Evolutionary conservation across 2,888 invertebrate species (phyloP).

Genomic region (Pachydiplax longipennis): DNA sequence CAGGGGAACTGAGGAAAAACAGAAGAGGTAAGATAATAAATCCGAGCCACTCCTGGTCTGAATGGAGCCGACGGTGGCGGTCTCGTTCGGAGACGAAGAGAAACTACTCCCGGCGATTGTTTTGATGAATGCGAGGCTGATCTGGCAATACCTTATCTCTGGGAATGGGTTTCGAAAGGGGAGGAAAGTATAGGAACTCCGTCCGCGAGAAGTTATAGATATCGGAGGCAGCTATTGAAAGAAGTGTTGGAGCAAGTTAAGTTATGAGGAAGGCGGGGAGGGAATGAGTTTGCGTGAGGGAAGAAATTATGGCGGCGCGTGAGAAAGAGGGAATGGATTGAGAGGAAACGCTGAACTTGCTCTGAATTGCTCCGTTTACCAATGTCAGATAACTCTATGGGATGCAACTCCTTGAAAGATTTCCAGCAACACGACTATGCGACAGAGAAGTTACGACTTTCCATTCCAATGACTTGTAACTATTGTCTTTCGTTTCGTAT

Average conservation of each 20-base stretch:
- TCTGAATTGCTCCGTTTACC: background rate
- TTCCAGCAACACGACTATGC: too few species aligned
- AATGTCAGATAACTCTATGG: too few species aligned
- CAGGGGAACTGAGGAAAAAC: background rate
- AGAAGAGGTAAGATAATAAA: constrained; percentile 15
- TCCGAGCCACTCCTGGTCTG: background rate
- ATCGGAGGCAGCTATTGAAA: constrained; percentile 35
- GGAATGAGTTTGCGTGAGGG: background rate
- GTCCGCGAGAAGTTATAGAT: constrained; percentile 9
- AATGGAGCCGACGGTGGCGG: constrained; percentile 18
- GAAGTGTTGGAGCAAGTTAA: constrained; percentile 21
- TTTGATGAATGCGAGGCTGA: constrained; percentile 43
- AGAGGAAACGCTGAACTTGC: background rate
- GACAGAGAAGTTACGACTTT: too few species aligned
- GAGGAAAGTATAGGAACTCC: background rate
- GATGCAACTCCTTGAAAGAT: too few species aligned
- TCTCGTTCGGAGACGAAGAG: constrained; percentile 12
- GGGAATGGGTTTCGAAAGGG: background rate
- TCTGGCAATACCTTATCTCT: constrained; percentile 33
- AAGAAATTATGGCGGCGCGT: background rate
- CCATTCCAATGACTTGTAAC: too few species aligned
- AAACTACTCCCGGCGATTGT: constrained; percentile 12
- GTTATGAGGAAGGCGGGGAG: background rate
- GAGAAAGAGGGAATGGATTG: background rate
- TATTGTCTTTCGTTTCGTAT: too few species aligned